Evolutionary conservation across 2,797 vertebrate genomes (phyloP).

Genomic region (Miichthys miiuy): DNA sequence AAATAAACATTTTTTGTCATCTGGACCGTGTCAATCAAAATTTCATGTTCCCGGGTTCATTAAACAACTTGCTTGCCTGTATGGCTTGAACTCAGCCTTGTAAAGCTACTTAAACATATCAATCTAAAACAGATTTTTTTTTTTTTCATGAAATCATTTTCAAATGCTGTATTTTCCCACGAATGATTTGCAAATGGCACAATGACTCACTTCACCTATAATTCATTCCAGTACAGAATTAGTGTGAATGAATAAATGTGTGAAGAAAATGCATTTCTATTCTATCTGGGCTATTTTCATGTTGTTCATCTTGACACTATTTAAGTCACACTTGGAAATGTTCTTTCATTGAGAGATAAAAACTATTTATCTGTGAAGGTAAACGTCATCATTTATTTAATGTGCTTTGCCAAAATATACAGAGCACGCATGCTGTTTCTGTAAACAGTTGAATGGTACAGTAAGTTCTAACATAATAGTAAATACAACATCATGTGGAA

Average conservation of each 20-base stretch:
- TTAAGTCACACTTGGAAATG: background rate
- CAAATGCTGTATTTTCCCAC: background rate
- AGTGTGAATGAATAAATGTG: background rate
- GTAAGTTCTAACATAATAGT: background rate
- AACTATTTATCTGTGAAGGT: background rate
- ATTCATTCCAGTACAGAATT: background rate
- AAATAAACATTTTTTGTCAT: background rate
- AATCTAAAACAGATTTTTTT: too few species aligned
- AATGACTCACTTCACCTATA: background rate
- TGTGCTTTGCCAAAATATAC: background rate
- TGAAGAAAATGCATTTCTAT: background rate
- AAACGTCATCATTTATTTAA: background rate
- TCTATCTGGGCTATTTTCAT: too few species aligned
- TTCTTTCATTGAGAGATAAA: background rate
- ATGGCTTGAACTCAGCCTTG: too few species aligned
- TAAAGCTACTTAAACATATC: too few species aligned
- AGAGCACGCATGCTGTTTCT: background rate
- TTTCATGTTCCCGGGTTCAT: background rate
- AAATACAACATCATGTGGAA: background rate
- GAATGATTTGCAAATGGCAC: background rate
- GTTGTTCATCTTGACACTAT: background rate
- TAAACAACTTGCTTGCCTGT: too few species aligned
- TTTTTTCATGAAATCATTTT: background rate
- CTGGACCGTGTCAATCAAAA: background rate
- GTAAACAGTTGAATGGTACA: background rate